phyloP scores from a whole-genome alignment of 2,113 vertebrate genomes.

The Glareola pratincola region DNA sequence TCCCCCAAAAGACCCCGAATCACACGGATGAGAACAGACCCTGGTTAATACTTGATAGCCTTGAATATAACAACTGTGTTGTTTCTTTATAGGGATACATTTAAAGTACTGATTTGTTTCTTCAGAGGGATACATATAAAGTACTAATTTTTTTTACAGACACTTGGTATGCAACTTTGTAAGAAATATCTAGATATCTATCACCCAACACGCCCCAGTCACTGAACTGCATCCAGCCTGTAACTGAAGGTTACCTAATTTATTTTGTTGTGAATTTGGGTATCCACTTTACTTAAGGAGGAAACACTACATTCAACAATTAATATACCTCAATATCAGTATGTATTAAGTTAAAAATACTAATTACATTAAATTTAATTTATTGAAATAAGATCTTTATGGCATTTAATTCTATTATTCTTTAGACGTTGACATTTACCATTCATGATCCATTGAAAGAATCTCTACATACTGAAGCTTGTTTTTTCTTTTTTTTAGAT shows the following conservation, averaged over 20 bases:
- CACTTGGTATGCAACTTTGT: neutral
- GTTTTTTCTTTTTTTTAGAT: neutral
- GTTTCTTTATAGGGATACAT: neutral
- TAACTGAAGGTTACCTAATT: neutral
- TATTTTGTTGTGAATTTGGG: neutral
- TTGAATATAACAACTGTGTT: neutral
- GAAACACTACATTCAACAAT: neutral
- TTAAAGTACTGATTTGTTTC: neutral
- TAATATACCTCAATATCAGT: neutral
- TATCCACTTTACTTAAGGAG: neutral
- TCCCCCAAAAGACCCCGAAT: neutral
- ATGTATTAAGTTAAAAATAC: neutral
- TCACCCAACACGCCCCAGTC: neutral
- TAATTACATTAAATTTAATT: neutral
- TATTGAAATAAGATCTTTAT: neutral
- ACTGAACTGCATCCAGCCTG: neutral
- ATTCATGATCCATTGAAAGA: neutral
- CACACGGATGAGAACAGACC: accelerated
- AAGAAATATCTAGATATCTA: neutral
- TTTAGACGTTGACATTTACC: neutral
- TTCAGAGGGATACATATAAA: neutral
- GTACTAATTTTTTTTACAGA: neutral
- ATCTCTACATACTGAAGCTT: neutral
- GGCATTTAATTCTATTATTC: neutral
- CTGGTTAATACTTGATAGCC: neutral